These are phyloP conservation scores for Drosophila eohydei DNA, from an alignment of 2,888 invertebrate genomes.

Conservation along the genomic window DNA sequence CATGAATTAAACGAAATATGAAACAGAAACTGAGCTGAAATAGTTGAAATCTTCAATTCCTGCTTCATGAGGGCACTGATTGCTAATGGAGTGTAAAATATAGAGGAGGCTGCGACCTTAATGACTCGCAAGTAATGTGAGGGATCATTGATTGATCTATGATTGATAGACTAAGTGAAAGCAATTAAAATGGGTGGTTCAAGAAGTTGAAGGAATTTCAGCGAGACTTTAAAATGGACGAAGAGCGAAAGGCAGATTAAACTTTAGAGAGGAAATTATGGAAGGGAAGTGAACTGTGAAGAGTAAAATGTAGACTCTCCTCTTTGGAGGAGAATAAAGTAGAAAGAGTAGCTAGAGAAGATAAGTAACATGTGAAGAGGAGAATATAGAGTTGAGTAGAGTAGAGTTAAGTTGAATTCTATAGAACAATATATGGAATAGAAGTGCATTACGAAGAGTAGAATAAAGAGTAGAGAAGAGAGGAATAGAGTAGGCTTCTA, in stretches of 20 bases:
- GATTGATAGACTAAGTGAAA: constrained; percentile 27
- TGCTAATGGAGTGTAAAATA: constrained; percentile 57
- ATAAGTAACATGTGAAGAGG: no score
- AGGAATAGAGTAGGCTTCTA: no score
- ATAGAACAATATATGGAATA: no score
- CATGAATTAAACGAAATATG: constrained; percentile 60
- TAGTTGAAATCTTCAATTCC: constrained; percentile 30
- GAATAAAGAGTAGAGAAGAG: no score
- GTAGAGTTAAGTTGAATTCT: no score
- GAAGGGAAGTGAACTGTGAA: not conserved
- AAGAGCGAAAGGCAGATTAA: not conserved
- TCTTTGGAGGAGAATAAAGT: no score
- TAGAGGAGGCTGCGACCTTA: constrained; percentile 40
- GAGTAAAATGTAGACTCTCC: no score
- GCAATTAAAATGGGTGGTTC: constrained; percentile 31
- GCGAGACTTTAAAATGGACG: not conserved
- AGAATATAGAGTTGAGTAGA: no score
- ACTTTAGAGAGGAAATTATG: not conserved
- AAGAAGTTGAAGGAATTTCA: not conserved
- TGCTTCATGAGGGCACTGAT: constrained; percentile 55
- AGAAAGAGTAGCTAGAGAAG: no score
- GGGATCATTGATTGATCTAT: constrained; percentile 55
- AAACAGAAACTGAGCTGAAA: constrained; percentile 51
- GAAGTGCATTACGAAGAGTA: no score
- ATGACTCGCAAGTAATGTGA: constrained; percentile 67